Percentiles rank a stretch among this genome's conserved stretches.
These are phyloP conservation scores for Trachemys scripta DNA, from an alignment of 2,113 vertebrate species.

Conservation along the genomic window DNA sequence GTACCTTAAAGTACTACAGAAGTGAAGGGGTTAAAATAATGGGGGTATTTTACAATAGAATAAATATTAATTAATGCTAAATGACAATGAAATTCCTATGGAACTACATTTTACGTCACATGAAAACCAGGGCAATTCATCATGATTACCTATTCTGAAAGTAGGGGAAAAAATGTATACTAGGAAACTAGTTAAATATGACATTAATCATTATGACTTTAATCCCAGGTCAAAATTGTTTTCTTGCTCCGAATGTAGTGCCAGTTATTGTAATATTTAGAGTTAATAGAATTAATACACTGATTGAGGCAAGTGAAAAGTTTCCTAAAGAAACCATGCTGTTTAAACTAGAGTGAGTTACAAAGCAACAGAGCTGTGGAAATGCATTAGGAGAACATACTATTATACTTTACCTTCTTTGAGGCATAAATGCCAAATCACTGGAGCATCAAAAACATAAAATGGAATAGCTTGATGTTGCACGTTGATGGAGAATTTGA, in stretches of 20 bases:
- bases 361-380: not conserved
- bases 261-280: conserved; percentile 10
- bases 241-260: not conserved
- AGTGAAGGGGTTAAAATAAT: not conserved
- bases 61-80: conserved; percentile 53
- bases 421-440: not conserved
- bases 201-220: conserved; percentile 53
- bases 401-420: not conserved
- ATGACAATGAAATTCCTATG: conserved; percentile 34
- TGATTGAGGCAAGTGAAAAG: conserved; percentile 5
- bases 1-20: not conserved
- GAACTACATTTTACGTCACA: conserved; percentile 48
- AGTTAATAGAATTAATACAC: not conserved
- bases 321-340: not conserved
- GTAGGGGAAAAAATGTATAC: conserved; percentile 37
- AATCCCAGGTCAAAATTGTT: conserved; percentile 31
- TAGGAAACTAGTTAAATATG: conserved; percentile 8
- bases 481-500: not conserved
- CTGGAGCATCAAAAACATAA: not conserved
- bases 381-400: not conserved
- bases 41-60: not conserved
- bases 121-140: conserved; percentile 54
- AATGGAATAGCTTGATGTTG: not conserved
- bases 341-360: not conserved
- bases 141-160: conserved; percentile 60